Percentiles rank a stretch among this genome's conserved stretches.
These are phyloP conservation scores for Pogoniulus pusillus DNA, from an alignment of 2,797 vertebrate genomes.

Conservation along the genomic window DNA sequence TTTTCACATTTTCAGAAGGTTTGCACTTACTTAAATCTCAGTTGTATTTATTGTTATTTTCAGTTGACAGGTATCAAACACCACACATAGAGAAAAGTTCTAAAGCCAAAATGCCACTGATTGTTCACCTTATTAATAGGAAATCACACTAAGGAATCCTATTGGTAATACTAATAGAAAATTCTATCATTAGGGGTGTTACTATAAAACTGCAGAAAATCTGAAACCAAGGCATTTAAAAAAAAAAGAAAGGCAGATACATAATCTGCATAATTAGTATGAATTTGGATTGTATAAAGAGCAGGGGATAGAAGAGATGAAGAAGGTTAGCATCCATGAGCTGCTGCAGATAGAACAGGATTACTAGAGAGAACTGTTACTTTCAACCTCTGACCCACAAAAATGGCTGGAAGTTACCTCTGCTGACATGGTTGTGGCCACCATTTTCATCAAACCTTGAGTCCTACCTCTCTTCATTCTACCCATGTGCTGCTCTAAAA, in stretches of 20 bases:
- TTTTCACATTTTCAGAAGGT: neutral
- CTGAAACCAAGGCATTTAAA: neutral
- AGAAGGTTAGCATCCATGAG: neutral
- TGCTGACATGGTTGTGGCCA: rapidly evolving
- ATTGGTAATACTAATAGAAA: neutral
- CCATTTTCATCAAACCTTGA: rapidly evolving
- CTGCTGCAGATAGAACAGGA: neutral
- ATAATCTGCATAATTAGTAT: neutral
- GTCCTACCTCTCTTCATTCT: neutral
- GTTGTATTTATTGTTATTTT: neutral
- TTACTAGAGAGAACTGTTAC: neutral
- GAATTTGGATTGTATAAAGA: neutral
- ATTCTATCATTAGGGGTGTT: neutral
- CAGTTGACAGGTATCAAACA: neutral
- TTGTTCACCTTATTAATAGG: neutral
- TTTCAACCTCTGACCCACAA: neutral
- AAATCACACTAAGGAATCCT: neutral
- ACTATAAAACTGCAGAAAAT: neutral
- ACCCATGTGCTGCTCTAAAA: neutral
- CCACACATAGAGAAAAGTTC: neutral
- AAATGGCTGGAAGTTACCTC: neutral
- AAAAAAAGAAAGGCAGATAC: neutral
- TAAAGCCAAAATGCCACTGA: neutral
- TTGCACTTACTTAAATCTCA: neutral
- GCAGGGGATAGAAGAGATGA: rapidly evolving